Conservation (phyloP, 2,113 vertebrate species). For the Anguilla rostrata region DNA sequence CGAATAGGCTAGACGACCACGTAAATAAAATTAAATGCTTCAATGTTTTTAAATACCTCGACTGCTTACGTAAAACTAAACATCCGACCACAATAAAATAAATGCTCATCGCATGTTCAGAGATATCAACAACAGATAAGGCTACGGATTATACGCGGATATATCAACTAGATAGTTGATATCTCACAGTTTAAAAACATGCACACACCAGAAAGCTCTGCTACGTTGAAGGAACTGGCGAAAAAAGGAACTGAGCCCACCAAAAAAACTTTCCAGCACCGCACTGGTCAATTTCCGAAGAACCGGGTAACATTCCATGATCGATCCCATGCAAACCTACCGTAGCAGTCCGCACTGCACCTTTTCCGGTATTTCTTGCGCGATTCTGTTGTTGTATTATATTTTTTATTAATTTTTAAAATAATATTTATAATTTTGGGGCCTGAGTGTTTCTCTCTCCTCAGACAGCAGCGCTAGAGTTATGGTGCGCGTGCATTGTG, state of each 20-base stretch:
- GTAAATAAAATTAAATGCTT: conserved; percentile 56
- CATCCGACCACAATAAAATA: conserved; percentile 36
- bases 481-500: conserved; percentile 71
- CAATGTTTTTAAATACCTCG: conserved; percentile 42
- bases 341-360: conserved; percentile 1
- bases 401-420: conserved; percentile 53
- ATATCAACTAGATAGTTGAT: conserved; percentile 12
- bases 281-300: conserved; percentile 70
- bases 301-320: conserved; percentile 66
- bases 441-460: conserved; percentile 62
- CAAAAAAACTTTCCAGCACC: conserved; percentile 75
- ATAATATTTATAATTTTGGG: conserved; percentile 56
- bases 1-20: conserved; percentile 27
- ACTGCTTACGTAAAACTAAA: conserved; percentile 38
- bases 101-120: conserved; percentile 32
- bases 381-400: conserved; percentile 36
- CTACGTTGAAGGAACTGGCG: conserved; percentile 51
- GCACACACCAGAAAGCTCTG: conserved; percentile 57
- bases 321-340: conserved; percentile 37
- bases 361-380: conserved; percentile 17
- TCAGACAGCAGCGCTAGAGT: conserved; percentile 57
- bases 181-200: conserved; percentile 42
- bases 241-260: conserved; percentile 62
- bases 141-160: conserved; percentile 28
- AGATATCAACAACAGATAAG: conserved; percentile 27